Evolutionary conservation across 2,888 invertebrate species (phyloP), one percentile per base, ranked within the genome.

Genomic region (Dasysyrphus albostriatus): DNA sequence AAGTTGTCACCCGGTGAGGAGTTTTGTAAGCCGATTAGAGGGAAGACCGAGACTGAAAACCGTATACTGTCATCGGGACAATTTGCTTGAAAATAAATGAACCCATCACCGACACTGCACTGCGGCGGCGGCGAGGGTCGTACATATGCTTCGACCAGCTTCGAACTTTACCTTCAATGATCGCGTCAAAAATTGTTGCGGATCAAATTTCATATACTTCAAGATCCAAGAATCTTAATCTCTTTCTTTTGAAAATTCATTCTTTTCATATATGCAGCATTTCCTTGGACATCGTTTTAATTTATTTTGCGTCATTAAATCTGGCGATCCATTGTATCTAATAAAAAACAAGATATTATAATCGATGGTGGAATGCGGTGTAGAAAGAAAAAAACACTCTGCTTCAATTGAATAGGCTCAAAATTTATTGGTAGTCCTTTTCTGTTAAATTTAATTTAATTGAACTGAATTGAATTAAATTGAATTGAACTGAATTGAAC

Each of bases 271-370:
- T n/a, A n/a, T n/a, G n/a, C n/a, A 47, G 47, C 39, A 4, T 42
- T 10, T 24, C n/a, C 24, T 19, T 1, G 0, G 72, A 9, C 24
- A 63, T 79, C 34, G 37, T 61, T 79, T 83, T 29, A 78, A 83
- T 83, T 83, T 83, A 83, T 75, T 79, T 79, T 56, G 74, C 79
- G 63, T 24, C 83, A 79, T 83, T 79, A 83, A 83, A 77, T 73
- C 77, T 14, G 59, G 67, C 65, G 59, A 77, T 73, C 72, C 16
- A 47, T 65, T 47, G 63, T 65, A 72, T 79, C 73, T 69, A 74
- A 74, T 74, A 79, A 83, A 24, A 83, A 78, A 56, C 16, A 65
- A 65, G 69, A 47, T 70, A 56, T 78, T 75, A 75, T 74, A 79
- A 83, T 83, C 83, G 74, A 83, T 83, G 74, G 19, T 65, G 70